Conservation (phyloP, 2,888 invertebrate species). For the Drosophila subquinaria region DNA sequence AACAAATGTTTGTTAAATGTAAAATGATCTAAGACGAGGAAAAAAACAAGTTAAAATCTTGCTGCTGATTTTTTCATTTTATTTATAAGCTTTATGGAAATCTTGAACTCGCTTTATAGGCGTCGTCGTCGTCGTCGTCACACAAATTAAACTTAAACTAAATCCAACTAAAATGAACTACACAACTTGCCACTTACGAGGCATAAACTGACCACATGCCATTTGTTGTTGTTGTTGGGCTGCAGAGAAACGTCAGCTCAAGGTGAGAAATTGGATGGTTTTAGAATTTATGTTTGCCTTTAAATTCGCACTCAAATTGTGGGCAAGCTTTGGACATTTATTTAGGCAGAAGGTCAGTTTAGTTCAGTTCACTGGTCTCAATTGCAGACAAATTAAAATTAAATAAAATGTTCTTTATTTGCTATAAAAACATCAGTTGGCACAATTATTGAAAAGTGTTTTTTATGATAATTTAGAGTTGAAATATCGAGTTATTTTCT, state of each 20-base stretch:
- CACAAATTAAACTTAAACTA: constrained; percentile 34
- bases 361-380: constrained; percentile 23
- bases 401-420: background rate
- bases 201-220: constrained; percentile 46
- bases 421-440: too few species aligned
- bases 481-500: too few species aligned
- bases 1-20: constrained; percentile 66
- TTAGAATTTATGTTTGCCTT: constrained; percentile 30
- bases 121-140: constrained; percentile 42
- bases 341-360: constrained; percentile 39
- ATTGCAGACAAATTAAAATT: background rate
- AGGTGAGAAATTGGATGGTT: constrained; percentile 57
- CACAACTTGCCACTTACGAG: constrained; percentile 21
- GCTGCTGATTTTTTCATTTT: constrained; percentile 53
- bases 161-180: constrained; percentile 27
- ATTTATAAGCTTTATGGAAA: constrained; percentile 67
- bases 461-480: too few species aligned
- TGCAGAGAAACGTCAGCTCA: constrained; percentile 63
- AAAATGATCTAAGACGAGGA: constrained; percentile 49
- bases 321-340: constrained; percentile 8
- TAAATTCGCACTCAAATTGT: constrained; percentile 4
- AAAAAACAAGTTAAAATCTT: constrained; percentile 66
- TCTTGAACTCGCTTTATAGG: constrained; percentile 63
- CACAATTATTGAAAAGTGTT: too few species aligned
- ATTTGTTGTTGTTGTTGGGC: background rate